These are phyloP conservation scores for Brachionus manjavacas DNA, from an alignment of 1,140 invertebrate genomes.

Conservation along the genomic window DNA sequence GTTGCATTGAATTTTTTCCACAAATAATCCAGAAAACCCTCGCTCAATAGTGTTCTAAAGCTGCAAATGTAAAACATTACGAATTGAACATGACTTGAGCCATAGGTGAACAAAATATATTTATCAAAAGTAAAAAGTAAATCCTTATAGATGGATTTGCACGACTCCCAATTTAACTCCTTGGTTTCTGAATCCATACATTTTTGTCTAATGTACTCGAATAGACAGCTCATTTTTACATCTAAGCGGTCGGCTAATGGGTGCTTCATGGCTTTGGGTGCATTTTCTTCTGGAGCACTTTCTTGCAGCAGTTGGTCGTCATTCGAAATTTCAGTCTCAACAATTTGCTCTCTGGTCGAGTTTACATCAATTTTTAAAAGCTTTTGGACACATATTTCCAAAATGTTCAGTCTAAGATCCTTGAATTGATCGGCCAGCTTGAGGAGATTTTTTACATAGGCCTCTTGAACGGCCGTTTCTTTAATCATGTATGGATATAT, in stretches of 20 bases:
- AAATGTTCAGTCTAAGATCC: constrained; percentile 61
- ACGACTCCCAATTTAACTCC: constrained; percentile 54
- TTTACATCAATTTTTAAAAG: constrained; percentile 67
- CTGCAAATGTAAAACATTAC: constrained; percentile 71
- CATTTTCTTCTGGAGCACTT: constrained; percentile 45
- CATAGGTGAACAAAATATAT: constrained; percentile 69
- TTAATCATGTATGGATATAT: constrained; percentile 66
- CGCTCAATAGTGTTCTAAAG: constrained; percentile 64
- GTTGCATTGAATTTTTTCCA: constrained; percentile 71
- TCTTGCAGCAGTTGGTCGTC: background rate
- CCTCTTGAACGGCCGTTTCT: constrained; percentile 59
- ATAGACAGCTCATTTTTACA: constrained; percentile 63
- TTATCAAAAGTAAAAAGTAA: constrained; percentile 67
- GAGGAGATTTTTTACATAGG: constrained; percentile 66
- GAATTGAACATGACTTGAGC: constrained; percentile 72
- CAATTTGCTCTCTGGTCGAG: constrained; percentile 38
- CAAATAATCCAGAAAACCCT: constrained; percentile 67
- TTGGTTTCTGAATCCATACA: constrained; percentile 51
- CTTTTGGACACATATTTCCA: constrained; percentile 67
- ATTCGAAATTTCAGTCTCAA: background rate
- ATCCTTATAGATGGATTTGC: constrained; percentile 58
- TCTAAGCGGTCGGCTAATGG: constrained; percentile 64
- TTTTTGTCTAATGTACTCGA: constrained; percentile 61
- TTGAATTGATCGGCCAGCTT: constrained; percentile 65
- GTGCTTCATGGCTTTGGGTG: constrained; percentile 54